Evolutionary conservation across 2,797 vertebrate species (phyloP).

Genomic region (Staurois parvus): DNA sequence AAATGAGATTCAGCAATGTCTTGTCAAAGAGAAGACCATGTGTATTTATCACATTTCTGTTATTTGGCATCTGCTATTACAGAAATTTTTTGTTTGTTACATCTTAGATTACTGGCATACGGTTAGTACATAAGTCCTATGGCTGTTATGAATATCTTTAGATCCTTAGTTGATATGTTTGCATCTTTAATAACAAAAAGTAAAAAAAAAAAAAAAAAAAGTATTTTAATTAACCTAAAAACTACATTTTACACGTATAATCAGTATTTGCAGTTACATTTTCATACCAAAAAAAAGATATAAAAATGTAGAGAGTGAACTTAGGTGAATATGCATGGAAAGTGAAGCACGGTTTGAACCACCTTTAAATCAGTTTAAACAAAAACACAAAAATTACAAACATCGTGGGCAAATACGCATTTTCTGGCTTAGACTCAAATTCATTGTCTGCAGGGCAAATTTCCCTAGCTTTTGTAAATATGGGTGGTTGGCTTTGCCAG

Average conservation of each 20-base stretch:
- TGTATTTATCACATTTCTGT: background rate
- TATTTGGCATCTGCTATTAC: slow-evolving; percentile 2
- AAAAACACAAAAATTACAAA: background rate
- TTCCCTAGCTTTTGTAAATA: background rate
- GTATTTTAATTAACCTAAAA: too few relatives aligned
- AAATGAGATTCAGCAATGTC: background rate
- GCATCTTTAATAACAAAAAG: too few relatives aligned
- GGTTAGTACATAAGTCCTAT: background rate
- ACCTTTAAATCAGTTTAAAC: background rate
- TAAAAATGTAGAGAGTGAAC: too few relatives aligned
- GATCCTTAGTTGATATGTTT: background rate
- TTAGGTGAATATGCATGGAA: background rate
- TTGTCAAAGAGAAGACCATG: background rate
- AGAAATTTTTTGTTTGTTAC: background rate
- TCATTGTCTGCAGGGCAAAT: background rate
- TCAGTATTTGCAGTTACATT: background rate
- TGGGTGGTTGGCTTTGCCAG: background rate
- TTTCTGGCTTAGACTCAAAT: background rate
- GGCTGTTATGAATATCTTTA: background rate
- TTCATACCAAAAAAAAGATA: background rate
- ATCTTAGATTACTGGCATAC: background rate
- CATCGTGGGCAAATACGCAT: background rate
- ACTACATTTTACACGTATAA: too few relatives aligned
- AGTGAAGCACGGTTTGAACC: background rate
- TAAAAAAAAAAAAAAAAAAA: too few relatives aligned